Evolutionary conservation across 2,797 vertebrate genomes (phyloP).

Genomic region (Gymnothorax reevesii): DNA sequence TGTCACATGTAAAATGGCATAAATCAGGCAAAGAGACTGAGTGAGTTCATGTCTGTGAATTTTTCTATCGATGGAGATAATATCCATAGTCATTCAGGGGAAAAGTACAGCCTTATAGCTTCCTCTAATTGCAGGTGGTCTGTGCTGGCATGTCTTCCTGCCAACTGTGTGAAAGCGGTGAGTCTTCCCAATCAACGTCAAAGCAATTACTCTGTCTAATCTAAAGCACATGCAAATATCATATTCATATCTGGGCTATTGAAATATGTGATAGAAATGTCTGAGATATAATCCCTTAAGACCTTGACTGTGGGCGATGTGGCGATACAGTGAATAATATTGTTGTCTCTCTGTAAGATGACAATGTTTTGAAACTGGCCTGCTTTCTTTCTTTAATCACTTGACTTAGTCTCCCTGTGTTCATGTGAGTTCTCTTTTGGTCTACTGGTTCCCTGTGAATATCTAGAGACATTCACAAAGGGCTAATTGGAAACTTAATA

Average conservation of each 20-base stretch:
- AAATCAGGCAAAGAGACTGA: background rate
- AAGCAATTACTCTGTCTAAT: background rate
- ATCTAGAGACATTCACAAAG: too few relatives aligned
- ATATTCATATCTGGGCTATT: background rate
- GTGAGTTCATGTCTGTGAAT: background rate
- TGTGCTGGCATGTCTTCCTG: constrained; percentile 18
- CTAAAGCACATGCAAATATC: background rate
- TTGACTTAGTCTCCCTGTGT: too few relatives aligned
- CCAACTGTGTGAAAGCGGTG: constrained; percentile 29
- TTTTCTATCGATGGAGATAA: background rate
- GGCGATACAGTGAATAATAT: too few relatives aligned
- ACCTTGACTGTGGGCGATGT: background rate
- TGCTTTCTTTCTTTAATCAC: too few relatives aligned
- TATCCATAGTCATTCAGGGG: background rate
- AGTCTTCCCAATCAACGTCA: constrained; percentile 21
- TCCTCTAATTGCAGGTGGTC: constrained; percentile 32
- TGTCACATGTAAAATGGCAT: background rate
- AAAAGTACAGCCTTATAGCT: background rate
- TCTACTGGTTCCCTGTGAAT: too few relatives aligned
- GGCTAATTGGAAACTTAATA: too few relatives aligned
- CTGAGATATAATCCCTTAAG: background rate
- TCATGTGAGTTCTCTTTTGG: too few relatives aligned
- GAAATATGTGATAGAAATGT: background rate
- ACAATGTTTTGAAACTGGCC: too few relatives aligned
- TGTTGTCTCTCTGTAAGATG: too few relatives aligned